Evolutionary conservation across 2,113 vertebrate species (phyloP), one percentile per base, ranked within the genome.

Genomic region (Apus apus): DNA sequence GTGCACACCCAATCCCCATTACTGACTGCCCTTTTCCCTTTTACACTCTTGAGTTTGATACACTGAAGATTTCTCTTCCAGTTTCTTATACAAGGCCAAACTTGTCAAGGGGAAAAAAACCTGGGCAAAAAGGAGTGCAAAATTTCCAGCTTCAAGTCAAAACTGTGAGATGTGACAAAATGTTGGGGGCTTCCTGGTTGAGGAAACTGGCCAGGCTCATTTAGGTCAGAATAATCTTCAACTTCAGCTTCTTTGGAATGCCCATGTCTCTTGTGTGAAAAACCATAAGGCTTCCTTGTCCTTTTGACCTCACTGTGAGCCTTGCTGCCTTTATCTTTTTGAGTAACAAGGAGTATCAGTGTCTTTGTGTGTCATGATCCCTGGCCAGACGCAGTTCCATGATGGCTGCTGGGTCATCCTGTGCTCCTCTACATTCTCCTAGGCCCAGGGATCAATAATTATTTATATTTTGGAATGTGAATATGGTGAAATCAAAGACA

Each of bases 261-360:
- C 5, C 29, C n/a, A 53, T 0, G 1, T 16, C 29, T 87, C 40
- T 88, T 40, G 9, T 70, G 16, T 54, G 60, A 88, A 80, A 80
- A 43, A 51, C 32, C n/a, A 30, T 11, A 32, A 80, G 8, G 6
- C 15, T 86, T 94, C 45, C 53, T 75, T 36, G 43, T 67, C 84
- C 80, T 94, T 94, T 93, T 92, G 89, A 94, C 84, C 93, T 43
- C n/a, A 11, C 56, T 89, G 45, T 21, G 67, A 85, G 36, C 30
- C 32, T 71, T 71, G 51, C 72, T 48, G 86, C 5, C 43, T 36
- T 75, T 60, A 65, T 84, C 61, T 36, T 70, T 66, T 57, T 68
- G 73, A 84, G 61, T 57, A 57, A 65, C 0, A 1, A 85, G 60
- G 38, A 40, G 13, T 32, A 45, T 32, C 65, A 36, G 5, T 18